Evolutionary conservation across 2,797 vertebrate species (phyloP).

Genomic region (Cynodonichthys magdalenae): DNA sequence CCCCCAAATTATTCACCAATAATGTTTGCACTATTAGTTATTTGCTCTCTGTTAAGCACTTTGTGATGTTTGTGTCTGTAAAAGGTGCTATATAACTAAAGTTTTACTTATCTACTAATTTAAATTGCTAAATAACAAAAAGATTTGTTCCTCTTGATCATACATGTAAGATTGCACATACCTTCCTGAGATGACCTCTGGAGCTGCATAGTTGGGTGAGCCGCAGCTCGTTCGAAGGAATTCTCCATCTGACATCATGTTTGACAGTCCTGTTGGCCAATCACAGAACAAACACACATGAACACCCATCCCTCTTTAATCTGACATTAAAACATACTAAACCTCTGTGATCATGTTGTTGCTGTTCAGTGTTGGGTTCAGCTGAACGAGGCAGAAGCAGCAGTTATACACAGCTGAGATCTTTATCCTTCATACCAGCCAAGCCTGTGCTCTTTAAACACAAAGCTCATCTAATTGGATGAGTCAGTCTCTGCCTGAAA

Average conservation of each 20-base stretch:
- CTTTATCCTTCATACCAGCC: slow-evolving; percentile 52
- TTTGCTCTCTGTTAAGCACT: too few species aligned
- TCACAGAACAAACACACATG: slow-evolving; percentile 15
- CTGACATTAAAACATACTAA: slow-evolving; percentile 6
- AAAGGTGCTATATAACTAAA: too few species aligned
- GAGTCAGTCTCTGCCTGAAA: slow-evolving; percentile 42
- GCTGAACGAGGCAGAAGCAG: too few species aligned
- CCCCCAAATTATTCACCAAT: too few species aligned
- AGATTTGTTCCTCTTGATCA: background rate
- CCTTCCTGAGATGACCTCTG: slow-evolving; percentile 99
- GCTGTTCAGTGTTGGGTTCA: slow-evolving; percentile 11
- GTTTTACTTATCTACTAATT: too few species aligned
- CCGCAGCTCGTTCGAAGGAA: slow-evolving; percentile 98
- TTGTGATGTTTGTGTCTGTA: too few species aligned
- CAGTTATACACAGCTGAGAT: slow-evolving; percentile 23
- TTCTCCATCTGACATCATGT: slow-evolving; percentile 99
- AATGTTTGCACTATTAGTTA: too few species aligned
- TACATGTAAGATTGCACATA: slow-evolving; percentile 56
- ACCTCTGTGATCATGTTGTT: slow-evolving; percentile 3
- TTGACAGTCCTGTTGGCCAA: slow-evolving; percentile 88
- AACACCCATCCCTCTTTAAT: slow-evolving; percentile 3
- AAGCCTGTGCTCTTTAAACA: slow-evolving; percentile 50
- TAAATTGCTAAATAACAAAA: background rate
- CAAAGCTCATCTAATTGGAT: slow-evolving; percentile 73
- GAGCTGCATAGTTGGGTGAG: slow-evolving; percentile 97